A percentile compares a stretch with the other conserved stretches of the same genome.
phyloP scores from a whole-genome alignment of 2,888 invertebrate species.

The Plusia festucae region DNA sequence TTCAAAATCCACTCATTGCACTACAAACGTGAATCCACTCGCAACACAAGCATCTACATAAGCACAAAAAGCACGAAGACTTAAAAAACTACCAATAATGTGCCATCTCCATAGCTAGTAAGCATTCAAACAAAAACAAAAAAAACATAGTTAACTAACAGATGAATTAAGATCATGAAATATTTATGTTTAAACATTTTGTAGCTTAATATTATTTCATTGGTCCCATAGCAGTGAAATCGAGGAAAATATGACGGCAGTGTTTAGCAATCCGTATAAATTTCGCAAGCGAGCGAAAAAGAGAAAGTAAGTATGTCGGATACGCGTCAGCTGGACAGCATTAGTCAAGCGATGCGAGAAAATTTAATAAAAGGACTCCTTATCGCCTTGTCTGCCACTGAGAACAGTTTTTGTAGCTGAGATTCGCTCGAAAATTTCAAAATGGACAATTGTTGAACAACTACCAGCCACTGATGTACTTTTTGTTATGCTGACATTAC shows the following conservation, averaged over 20 bases:
- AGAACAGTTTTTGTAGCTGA: constrained; percentile 56
- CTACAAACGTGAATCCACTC: too few relatives aligned
- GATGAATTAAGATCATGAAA: not conserved
- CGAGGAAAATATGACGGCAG: constrained; percentile 59
- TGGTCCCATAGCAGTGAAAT: constrained; percentile 44
- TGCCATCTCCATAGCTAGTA: too few relatives aligned
- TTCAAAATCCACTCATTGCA: too few relatives aligned
- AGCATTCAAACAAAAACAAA: too few relatives aligned
- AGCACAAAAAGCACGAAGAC: too few relatives aligned
- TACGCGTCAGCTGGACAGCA: constrained; percentile 85
- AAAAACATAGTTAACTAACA: not conserved
- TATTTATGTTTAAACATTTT: constrained; percentile 6
- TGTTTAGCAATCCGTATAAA: constrained; percentile 71
- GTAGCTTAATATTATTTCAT: constrained; percentile 37
- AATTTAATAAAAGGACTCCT: constrained; percentile 87
- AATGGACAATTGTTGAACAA: constrained; percentile 50
- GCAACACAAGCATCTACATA: too few relatives aligned
- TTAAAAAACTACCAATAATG: too few relatives aligned
- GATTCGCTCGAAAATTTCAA: constrained; percentile 55
- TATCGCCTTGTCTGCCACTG: constrained; percentile 69
- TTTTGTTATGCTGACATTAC: constrained; percentile 50
- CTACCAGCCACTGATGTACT: constrained; percentile 46
- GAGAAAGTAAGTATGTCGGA: constrained; percentile 78
- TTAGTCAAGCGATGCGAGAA: constrained; percentile 87
- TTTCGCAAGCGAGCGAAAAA: constrained; percentile 74